A percentile compares a stretch with the other conserved stretches of the same genome.
Evolutionary conservation across 1,140 invertebrate species (phyloP).

Genomic region (Zaprionus taronus): DNA sequence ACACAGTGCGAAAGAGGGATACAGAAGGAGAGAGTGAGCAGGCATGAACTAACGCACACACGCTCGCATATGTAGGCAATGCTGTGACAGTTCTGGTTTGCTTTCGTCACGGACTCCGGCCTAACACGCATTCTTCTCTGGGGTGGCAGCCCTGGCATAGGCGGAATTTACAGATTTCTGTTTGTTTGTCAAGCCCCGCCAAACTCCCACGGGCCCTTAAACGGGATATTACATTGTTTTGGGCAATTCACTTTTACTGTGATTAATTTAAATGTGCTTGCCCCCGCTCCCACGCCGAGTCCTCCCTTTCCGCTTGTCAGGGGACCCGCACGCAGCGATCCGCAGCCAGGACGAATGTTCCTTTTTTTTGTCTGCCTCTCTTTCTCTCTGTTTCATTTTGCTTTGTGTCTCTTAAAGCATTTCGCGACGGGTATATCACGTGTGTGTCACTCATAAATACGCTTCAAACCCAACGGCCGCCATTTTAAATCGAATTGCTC

Average conservation of each 20-base stretch:
- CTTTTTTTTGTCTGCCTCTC: slow-evolving; percentile 17
- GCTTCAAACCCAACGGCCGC: slow-evolving; percentile 47
- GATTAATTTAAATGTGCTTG: slow-evolving; percentile 78
- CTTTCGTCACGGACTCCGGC: slow-evolving; percentile 67
- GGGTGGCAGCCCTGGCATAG: slow-evolving; percentile 24
- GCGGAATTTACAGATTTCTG: slow-evolving; percentile 72
- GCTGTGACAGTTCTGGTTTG: slow-evolving; percentile 75
- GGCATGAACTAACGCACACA: slow-evolving; percentile 42
- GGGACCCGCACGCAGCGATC: slow-evolving; percentile 23
- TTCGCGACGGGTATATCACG: slow-evolving; percentile 49
- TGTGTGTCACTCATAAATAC: slow-evolving; percentile 77
- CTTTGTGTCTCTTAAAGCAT: slow-evolving; percentile 9
- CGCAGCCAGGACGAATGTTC: slow-evolving; percentile 33
- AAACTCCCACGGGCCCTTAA: slow-evolving; percentile 61
- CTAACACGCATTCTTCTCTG: slow-evolving; percentile 26
- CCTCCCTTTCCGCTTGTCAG: slow-evolving; percentile 9
- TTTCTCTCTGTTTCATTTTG: not conserved
- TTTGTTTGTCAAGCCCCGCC: slow-evolving; percentile 42
- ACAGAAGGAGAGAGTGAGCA: slow-evolving; percentile 3
- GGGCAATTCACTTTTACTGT: slow-evolving; percentile 81
- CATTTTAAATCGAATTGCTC: slow-evolving; percentile 78
- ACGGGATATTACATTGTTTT: slow-evolving; percentile 80
- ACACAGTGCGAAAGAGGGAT: not conserved
- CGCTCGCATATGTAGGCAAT: slow-evolving; percentile 8
- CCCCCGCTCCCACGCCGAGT: not conserved